These are phyloP conservation scores for Isichthys henryi DNA, from an alignment of 2,113 vertebrate genomes.

Conservation along the genomic window DNA sequence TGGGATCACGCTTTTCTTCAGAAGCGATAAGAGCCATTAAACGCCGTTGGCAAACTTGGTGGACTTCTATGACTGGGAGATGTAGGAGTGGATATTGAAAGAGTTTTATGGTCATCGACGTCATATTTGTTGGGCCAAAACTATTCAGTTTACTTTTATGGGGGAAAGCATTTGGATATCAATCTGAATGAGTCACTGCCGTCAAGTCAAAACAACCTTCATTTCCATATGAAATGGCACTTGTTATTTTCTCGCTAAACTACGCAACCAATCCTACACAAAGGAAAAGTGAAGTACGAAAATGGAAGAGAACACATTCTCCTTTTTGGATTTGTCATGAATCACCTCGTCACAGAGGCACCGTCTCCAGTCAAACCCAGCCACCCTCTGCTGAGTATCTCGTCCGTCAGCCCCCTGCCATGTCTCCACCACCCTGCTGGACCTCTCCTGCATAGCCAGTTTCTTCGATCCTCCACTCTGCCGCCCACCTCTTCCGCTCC, in stretches of 20 bases:
- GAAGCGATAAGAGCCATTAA: background rate
- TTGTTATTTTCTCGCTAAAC: background rate
- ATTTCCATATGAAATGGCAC: constrained; percentile 9
- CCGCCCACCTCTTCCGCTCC: background rate
- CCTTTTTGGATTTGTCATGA: background rate
- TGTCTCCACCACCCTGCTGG: background rate
- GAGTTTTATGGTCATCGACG: background rate
- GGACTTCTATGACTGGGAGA: background rate
- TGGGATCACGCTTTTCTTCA: background rate
- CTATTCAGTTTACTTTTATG: background rate
- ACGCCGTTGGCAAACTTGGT: background rate
- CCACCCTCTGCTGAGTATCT: background rate
- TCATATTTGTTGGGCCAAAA: background rate
- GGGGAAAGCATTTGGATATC: background rate
- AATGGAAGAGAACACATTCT: background rate
- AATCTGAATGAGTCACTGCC: background rate
- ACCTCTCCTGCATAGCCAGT: background rate
- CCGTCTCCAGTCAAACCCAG: background rate
- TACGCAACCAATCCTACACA: background rate
- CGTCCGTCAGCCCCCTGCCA: background rate
- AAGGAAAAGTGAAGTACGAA: background rate
- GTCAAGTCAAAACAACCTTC: background rate
- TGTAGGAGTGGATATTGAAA: background rate
- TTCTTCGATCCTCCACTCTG: background rate
- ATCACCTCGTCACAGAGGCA: background rate